A percentile compares a stretch with the other conserved stretches of the same genome.
Conservation (phyloP, 2,888 invertebrate species). For the Apodemia mormo region DNA sequence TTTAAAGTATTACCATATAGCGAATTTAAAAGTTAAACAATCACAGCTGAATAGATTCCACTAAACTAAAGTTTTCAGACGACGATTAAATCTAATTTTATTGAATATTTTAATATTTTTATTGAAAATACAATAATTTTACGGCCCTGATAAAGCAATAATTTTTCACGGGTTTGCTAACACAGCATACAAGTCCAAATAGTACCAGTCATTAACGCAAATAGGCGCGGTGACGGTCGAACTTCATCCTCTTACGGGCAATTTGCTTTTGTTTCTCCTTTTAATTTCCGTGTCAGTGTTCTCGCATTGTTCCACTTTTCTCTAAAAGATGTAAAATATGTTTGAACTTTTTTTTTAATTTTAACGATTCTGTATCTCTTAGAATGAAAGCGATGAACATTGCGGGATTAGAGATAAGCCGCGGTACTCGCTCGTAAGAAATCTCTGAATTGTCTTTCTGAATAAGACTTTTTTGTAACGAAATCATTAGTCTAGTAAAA, state of each 20-base stretch:
- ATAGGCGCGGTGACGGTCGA: conserved; percentile 50
- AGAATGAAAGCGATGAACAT: conserved; percentile 31
- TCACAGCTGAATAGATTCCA: too few species aligned
- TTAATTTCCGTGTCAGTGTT: conserved; percentile 68
- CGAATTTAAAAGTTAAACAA: too few species aligned
- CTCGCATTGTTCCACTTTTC: conserved; percentile 59
- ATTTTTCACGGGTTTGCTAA: too few species aligned
- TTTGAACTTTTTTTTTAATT: conserved; percentile 43
- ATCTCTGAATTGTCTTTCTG: not conserved
- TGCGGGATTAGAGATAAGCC: conserved; percentile 39
- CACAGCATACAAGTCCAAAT: conserved; percentile 35
- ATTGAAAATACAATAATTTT: too few species aligned
- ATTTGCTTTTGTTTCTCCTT: conserved; percentile 69
- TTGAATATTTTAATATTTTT: too few species aligned
- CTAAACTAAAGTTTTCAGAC: too few species aligned
- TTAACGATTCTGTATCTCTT: conserved; percentile 15
- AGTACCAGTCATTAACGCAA: conserved; percentile 56
- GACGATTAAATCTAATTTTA: too few species aligned
- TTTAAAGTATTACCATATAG: too few species aligned
- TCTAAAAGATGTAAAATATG: conserved; percentile 49
- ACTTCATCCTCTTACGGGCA: conserved; percentile 57
- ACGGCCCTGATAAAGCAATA: too few species aligned
- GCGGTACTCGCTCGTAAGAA: not conserved
- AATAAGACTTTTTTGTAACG: not conserved
- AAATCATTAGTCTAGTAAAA: not conserved